Evolutionary conservation across 1,140 invertebrate genomes (phyloP).

Genomic region (Calliphora vicina): DNA sequence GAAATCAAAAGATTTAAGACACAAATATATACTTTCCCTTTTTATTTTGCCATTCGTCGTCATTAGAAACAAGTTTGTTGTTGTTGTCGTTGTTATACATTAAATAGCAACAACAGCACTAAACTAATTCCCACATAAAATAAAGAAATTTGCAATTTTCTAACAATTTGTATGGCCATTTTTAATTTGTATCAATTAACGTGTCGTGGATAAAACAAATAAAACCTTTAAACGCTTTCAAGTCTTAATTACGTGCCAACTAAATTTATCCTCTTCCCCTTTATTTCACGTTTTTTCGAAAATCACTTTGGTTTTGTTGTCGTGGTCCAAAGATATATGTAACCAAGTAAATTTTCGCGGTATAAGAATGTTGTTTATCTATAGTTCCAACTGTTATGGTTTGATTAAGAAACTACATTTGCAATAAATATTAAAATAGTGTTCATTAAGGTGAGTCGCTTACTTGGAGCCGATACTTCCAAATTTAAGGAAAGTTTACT

Average conservation of each 20-base stretch:
- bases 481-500: too few relatives aligned
- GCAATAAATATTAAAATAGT: too few relatives aligned
- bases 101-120: not conserved
- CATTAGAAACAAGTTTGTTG: not conserved
- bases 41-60: not conserved
- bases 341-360: too few relatives aligned
- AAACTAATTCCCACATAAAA: not conserved
- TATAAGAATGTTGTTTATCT: too few relatives aligned
- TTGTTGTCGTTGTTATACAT: not conserved
- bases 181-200: not conserved
- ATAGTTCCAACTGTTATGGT: too few relatives aligned
- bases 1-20: not conserved
- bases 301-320: too few relatives aligned
- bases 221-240: not conserved
- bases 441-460: too few relatives aligned
- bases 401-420: too few relatives aligned
- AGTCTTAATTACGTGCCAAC: not conserved
- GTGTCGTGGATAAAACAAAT: not conserved
- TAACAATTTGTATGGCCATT: not conserved
- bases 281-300: too few relatives aligned
- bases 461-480: too few relatives aligned
- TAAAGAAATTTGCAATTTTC: not conserved
- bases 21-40: not conserved
- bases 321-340: too few relatives aligned
- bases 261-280: not conserved